Conservation (phyloP, 2,113 vertebrate genomes). For the Baryphthengus martii region DNA sequence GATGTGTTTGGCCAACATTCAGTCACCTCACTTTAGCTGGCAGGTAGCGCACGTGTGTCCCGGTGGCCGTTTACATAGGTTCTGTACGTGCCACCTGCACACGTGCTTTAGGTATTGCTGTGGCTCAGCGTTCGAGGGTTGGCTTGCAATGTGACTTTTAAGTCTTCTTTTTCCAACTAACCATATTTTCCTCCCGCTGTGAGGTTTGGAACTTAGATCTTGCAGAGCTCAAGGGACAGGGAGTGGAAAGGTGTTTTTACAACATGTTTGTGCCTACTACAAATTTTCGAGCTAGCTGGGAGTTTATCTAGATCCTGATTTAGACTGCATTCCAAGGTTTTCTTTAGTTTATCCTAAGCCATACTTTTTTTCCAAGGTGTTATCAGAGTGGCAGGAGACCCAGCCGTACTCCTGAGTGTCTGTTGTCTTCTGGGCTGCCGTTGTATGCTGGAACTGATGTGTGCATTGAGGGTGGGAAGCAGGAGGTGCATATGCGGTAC, state of each 20-base stretch:
- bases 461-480: neutral
- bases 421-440: neutral
- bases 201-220: neutral
- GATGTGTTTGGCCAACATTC: neutral
- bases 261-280: neutral
- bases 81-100: neutral
- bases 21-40: neutral
- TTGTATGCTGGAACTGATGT: neutral
- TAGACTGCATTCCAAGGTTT: neutral
- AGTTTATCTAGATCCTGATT: neutral
- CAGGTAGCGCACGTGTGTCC: neutral
- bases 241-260: neutral
- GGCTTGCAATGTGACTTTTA: neutral
- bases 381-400: neutral
- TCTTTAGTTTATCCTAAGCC: neutral
- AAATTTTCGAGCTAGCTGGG: neutral
- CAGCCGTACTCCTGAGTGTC: neutral
- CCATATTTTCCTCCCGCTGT: neutral
- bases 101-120: neutral
- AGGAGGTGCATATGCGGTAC: fast-evolving
- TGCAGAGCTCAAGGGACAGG: neutral
- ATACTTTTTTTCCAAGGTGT: neutral
- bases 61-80: neutral
- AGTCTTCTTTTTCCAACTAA: neutral
- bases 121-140: neutral